A percentile compares a stretch with the other conserved stretches of the same genome.
These are phyloP conservation scores for Sebastolobus altivelis DNA, from an alignment of 2,797 vertebrate genomes.

Conservation along the genomic window DNA sequence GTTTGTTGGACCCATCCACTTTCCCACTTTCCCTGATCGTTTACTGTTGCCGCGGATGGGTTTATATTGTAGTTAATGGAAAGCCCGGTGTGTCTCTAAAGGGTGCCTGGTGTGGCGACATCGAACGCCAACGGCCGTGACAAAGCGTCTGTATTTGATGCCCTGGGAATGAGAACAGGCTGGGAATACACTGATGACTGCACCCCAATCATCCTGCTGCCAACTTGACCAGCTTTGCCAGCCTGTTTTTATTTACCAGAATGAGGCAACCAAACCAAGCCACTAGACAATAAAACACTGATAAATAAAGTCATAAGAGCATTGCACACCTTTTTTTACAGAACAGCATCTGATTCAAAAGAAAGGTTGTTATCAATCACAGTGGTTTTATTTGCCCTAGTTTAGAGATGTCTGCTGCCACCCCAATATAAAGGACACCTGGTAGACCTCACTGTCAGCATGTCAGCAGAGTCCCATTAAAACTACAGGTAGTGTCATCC, in stretches of 20 bases:
- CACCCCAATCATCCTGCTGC: neutral
- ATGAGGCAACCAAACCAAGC: neutral
- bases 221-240: neutral
- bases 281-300: neutral
- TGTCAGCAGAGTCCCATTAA: neutral
- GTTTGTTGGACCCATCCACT: too few relatives aligned
- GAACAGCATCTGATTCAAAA: slow-evolving; percentile 1
- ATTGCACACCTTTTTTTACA: neutral
- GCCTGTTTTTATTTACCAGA: slow-evolving; percentile 12
- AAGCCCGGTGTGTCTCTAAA: too few relatives aligned
- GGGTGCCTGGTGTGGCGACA: too few relatives aligned
- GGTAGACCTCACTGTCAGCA: neutral
- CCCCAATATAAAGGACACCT: neutral
- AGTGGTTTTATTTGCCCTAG: neutral
- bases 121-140: too few relatives aligned
- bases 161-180: too few relatives aligned
- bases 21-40: too few relatives aligned
- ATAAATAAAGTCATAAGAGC: neutral
- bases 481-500: neutral
- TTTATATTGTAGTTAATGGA: too few relatives aligned
- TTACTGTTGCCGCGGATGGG: too few relatives aligned
- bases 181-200: neutral
- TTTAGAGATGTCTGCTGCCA: slow-evolving; percentile 9
- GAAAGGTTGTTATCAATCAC: neutral
- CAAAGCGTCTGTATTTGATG: too few relatives aligned